These are phyloP conservation scores for Chloroceryle aenea DNA, from an alignment of 2,113 vertebrate species.

Conservation along the genomic window DNA sequence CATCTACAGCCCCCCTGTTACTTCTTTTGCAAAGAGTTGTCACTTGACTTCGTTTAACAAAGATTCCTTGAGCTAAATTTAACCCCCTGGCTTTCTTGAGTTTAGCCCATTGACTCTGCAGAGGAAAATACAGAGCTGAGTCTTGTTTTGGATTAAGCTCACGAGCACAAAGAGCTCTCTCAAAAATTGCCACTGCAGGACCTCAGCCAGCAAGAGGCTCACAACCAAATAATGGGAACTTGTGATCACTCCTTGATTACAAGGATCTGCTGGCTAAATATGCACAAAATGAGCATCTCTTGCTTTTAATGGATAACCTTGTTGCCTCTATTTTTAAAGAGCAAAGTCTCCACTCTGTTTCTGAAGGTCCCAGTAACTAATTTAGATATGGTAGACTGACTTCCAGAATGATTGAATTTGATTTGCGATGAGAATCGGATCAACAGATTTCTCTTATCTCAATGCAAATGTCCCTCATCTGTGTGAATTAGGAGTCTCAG, in stretches of 20 bases:
- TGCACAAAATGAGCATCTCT: not conserved
- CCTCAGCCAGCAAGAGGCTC: conserved; percentile 27
- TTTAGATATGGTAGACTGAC: not conserved
- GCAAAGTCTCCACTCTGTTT: not conserved
- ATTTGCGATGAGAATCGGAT: conserved; percentile 35
- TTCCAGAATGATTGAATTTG: not conserved
- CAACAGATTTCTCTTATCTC: conserved; percentile 49
- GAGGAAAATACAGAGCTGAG: conserved; percentile 42
- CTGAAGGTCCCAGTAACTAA: not conserved
- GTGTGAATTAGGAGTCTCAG: conserved; percentile 13
- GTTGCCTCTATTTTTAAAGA: conserved; percentile 10
- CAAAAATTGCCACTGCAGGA: conserved; percentile 35
- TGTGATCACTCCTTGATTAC: conserved; percentile 38
- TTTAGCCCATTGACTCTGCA: not conserved
- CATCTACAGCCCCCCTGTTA: not conserved
- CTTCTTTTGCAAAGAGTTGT: not conserved
- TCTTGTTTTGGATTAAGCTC: conserved; percentile 36
- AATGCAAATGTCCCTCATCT: not conserved
- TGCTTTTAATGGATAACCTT: conserved; percentile 5
- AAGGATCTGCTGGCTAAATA: conserved; percentile 30
- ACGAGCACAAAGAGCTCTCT: conserved; percentile 15
- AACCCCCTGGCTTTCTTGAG: not conserved
- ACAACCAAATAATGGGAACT: conserved; percentile 36
- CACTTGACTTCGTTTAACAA: conserved; percentile 22
- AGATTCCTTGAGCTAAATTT: conserved; percentile 55